A percentile compares a stretch with the other conserved stretches of the same genome.
Evolutionary conservation across 2,888 invertebrate genomes (phyloP).

Genomic region (Cheilosia scutellata): DNA sequence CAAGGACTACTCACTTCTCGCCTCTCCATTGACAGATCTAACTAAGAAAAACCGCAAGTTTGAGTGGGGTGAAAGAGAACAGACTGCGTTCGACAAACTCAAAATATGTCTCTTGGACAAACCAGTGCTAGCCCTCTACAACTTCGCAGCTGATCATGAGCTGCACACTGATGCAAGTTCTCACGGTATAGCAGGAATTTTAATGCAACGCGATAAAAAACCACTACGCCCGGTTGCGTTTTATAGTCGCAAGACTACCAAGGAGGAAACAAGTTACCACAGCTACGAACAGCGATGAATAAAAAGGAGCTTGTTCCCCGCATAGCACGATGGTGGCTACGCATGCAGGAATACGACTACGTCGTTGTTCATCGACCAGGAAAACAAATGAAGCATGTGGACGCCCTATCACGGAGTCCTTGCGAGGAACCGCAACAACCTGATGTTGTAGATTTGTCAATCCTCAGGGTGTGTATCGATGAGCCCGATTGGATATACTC

Average conservation of each 20-base stretch:
- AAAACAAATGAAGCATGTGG: conserved; percentile 28
- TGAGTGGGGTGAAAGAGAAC: too few relatives aligned
- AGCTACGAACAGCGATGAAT: conserved; percentile 13
- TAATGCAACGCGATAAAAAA: background rate
- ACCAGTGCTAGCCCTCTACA: conserved; percentile 22
- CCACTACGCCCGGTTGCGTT: conserved; percentile 10
- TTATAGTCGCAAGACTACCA: conserved; percentile 43
- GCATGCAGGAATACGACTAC: conserved; percentile 23
- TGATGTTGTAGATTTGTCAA: background rate
- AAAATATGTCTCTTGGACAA: background rate
- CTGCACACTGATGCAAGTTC: conserved; percentile 59
- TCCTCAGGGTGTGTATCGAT: background rate
- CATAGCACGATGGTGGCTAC: conserved; percentile 7
- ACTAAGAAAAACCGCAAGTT: too few relatives aligned
- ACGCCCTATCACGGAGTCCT: conserved; percentile 16
- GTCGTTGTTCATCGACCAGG: conserved; percentile 14
- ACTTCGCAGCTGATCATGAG: conserved; percentile 23
- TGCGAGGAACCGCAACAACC: conserved; percentile 54
- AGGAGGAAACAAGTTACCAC: conserved; percentile 30
- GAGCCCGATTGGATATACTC: conserved; percentile 20
- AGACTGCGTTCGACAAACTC: too few relatives aligned
- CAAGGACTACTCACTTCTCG: too few relatives aligned
- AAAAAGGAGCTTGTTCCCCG: background rate
- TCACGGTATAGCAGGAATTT: conserved; percentile 41
- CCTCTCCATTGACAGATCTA: too few relatives aligned